Evolutionary conservation across 2,888 invertebrate genomes (phyloP).

Genomic region (Epiblema foenella): DNA sequence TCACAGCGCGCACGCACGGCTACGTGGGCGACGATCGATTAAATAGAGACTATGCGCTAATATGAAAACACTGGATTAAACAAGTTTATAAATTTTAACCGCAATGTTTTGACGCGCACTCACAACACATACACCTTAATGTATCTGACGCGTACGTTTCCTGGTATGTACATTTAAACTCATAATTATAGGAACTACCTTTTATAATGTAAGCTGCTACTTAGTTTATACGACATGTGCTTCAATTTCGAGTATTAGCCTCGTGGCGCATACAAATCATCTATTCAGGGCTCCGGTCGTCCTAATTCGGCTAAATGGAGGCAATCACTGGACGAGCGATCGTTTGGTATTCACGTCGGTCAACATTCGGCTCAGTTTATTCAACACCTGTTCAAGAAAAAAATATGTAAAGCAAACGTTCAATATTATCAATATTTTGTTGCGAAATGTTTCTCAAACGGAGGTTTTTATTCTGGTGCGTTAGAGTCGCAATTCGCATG

Average conservation of each 20-base stretch:
- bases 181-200: constrained; percentile 30
- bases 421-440: constrained; percentile 56
- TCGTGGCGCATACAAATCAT: constrained; percentile 36
- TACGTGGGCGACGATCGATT: constrained; percentile 49
- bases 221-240: constrained; percentile 39
- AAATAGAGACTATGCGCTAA: constrained; percentile 30
- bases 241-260: constrained; percentile 37
- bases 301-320: constrained; percentile 42
- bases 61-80: constrained; percentile 25
- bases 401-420: constrained; percentile 56
- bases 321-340: constrained; percentile 15
- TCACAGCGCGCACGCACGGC: constrained; percentile 45
- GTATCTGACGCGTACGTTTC: not conserved
- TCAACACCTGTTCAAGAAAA: constrained; percentile 56
- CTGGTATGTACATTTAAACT: constrained; percentile 13
- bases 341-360: constrained; percentile 61
- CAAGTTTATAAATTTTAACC: not conserved
- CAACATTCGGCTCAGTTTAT: constrained; percentile 38
- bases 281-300: constrained; percentile 32
- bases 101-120: not conserved
- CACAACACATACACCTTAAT: not conserved
- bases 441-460: not conserved
- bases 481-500: constrained; percentile 7
- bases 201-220: constrained; percentile 42
- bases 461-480: constrained; percentile 1